These are phyloP conservation scores for Apamea monoglypha DNA, from an alignment of 2,888 invertebrate genomes.

Conservation along the genomic window DNA sequence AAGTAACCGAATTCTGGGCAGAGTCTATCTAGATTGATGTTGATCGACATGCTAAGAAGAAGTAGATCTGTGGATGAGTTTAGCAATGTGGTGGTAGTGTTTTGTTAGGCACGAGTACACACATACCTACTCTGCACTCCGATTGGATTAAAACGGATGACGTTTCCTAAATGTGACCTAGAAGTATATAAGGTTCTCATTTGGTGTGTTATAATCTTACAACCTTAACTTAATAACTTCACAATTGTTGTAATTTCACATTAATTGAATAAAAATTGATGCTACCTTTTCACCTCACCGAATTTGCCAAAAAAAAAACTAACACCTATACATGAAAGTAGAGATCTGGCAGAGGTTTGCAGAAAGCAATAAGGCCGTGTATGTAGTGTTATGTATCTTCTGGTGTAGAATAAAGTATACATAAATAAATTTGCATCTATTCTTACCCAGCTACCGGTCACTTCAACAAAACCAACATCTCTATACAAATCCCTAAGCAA, in stretches of 20 bases:
- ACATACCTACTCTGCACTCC: neutral
- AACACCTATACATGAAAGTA: too few relatives aligned
- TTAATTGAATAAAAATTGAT: neutral
- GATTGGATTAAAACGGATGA: neutral
- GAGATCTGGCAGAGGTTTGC: too few relatives aligned
- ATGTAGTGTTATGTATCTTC: too few relatives aligned
- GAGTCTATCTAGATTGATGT: neutral
- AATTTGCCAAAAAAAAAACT: too few relatives aligned
- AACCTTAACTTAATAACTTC: too few relatives aligned
- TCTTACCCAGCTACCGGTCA: constrained; percentile 25
- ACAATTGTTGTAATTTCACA: neutral
- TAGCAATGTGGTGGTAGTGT: neutral
- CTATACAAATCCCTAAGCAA: constrained; percentile 79
- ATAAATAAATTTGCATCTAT: neutral
- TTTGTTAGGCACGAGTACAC: neutral
- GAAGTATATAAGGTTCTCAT: neutral
- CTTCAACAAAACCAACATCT: constrained; percentile 70
- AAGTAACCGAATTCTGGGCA: too few relatives aligned
- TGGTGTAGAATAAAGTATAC: too few relatives aligned
- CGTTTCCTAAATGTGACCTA: neutral
- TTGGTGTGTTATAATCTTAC: too few relatives aligned
- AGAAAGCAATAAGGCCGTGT: too few relatives aligned
- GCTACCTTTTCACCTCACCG: neutral
- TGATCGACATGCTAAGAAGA: neutral
- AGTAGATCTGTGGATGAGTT: too few relatives aligned